Percentiles rank a stretch among this genome's conserved stretches.
These are phyloP conservation scores for Cricetomys ansorgei DNA, from an alignment of 2,113 vertebrate species.

Conservation along the genomic window DNA sequence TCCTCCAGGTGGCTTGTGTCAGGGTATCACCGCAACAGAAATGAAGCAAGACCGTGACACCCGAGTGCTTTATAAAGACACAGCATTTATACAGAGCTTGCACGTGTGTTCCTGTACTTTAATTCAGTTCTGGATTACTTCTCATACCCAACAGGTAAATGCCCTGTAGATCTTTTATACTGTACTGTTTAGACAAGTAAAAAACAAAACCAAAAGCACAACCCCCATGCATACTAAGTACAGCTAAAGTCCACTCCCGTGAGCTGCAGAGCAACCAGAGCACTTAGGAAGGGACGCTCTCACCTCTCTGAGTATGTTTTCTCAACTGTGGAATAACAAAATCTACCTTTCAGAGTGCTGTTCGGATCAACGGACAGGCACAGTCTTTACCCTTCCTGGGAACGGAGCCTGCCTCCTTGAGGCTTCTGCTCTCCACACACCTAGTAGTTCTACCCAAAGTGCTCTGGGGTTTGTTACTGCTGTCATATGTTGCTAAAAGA, in stretches of 20 bases:
- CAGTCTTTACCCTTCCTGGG: neutral
- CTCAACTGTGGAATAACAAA: rapidly evolving
- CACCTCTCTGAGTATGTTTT: too few species aligned
- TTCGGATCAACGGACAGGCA: neutral
- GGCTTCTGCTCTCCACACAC: neutral
- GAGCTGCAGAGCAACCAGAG: too few species aligned
- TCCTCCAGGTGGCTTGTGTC: neutral
- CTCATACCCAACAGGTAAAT: neutral
- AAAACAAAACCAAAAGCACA: neutral
- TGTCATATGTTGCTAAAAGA: neutral
- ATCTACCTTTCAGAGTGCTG: neutral
- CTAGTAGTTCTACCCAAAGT: neutral
- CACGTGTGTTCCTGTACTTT: too few species aligned
- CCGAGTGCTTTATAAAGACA: neutral
- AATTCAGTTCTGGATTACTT: neutral
- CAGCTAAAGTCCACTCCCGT: neutral
- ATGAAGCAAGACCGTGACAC: neutral
- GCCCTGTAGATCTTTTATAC: neutral
- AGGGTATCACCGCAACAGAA: neutral
- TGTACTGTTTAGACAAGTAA: neutral
- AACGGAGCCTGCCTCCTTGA: neutral
- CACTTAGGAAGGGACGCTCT: neutral
- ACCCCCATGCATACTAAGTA: neutral
- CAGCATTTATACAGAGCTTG: too few species aligned
- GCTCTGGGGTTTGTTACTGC: neutral